Evolutionary conservation across 2,888 invertebrate species (phyloP).

Genomic region (Drosophila niveifrons): DNA sequence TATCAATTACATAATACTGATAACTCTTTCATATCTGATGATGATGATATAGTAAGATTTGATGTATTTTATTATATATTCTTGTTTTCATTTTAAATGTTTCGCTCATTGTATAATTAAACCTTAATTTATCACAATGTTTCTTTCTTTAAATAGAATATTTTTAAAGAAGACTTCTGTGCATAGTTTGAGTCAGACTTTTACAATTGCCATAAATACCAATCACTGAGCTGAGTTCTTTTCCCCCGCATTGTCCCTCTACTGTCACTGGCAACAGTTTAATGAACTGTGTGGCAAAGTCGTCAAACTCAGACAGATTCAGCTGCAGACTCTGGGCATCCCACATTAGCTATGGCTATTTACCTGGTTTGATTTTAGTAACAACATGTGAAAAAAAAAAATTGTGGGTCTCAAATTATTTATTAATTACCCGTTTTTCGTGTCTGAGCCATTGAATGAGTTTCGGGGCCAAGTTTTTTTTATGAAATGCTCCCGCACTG

Average conservation of each 20-base stretch:
- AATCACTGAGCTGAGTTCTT: conserved; percentile 1
- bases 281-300: conserved; percentile 60
- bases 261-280: conserved; percentile 48
- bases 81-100: too few relatives aligned
- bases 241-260: conserved; percentile 12
- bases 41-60: too few relatives aligned
- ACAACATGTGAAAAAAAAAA: conserved; percentile 62
- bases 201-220: conserved; percentile 52
- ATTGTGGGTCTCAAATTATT: conserved; percentile 70
- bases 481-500: conserved; percentile 42
- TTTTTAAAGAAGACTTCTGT: conserved; percentile 28
- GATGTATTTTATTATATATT: neutral
- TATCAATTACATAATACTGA: too few relatives aligned
- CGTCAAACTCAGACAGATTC: conserved; percentile 6
- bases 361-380: conserved; percentile 57
- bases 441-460: conserved; percentile 22
- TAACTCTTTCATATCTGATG: too few relatives aligned
- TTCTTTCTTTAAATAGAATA: neutral
- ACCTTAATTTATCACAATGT: neutral
- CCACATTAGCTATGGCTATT: conserved; percentile 69
- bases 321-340: conserved; percentile 6
- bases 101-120: too few relatives aligned
- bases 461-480: conserved; percentile 31
- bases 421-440: conserved; percentile 69
- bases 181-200: conserved; percentile 32